Evolutionary conservation across 2,113 vertebrate genomes (phyloP).

Genomic region (Ibidorhyncha struthersii): DNA sequence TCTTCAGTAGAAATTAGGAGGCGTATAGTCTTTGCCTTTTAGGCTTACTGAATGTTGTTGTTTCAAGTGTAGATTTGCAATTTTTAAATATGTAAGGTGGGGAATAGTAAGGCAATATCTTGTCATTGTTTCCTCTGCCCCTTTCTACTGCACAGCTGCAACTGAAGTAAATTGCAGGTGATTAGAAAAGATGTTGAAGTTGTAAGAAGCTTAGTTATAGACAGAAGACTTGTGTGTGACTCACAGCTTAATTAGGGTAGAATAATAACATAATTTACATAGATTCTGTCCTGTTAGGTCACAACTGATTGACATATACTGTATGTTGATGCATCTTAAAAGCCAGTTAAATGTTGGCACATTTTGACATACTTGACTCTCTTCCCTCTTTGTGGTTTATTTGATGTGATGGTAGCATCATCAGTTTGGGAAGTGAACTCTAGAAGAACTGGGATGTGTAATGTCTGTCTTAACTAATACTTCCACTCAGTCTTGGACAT

Average conservation of each 20-base stretch:
- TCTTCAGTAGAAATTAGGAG: not conserved
- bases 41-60: not conserved
- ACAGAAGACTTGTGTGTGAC: not conserved
- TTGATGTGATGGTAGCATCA: not conserved
- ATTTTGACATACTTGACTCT: not conserved
- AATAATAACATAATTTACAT: slow-evolving; percentile 11
- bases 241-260: not conserved
- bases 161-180: slow-evolving; percentile 3
- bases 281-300: not conserved
- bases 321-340: not conserved
- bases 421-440: not conserved
- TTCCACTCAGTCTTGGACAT: not conserved
- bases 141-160: not conserved
- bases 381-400: not conserved
- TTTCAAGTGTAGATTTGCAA: not conserved
- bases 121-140: not conserved
- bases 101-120: not conserved
- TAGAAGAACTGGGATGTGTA: not conserved
- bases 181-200: slow-evolving; percentile 9
- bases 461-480: not conserved
- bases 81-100: not conserved
- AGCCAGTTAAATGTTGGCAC: not conserved
- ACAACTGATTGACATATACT: not conserved
- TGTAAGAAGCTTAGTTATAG: not conserved
- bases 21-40: not conserved